phyloP scores from a whole-genome alignment of 2,888 invertebrate species.

The Melieria crassipennis region DNA sequence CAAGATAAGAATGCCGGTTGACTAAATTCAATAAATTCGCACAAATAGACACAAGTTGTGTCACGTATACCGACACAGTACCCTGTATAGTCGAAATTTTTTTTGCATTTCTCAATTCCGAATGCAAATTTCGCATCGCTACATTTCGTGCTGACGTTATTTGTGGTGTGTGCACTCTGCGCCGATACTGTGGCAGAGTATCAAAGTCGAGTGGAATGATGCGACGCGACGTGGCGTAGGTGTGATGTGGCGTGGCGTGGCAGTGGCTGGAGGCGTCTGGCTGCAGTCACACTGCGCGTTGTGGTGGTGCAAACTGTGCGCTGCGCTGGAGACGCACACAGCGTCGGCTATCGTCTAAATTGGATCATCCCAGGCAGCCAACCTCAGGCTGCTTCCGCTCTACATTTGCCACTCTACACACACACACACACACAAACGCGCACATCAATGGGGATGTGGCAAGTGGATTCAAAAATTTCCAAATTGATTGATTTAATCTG shows the following conservation, averaged over 20 bases:
- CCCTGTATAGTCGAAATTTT: not conserved
- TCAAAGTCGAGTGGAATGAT: not conserved
- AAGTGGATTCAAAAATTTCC: too few species aligned
- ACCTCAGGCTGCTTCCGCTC: too few species aligned
- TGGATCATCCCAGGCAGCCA: too few species aligned
- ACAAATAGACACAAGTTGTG: not conserved
- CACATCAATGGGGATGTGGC: too few species aligned
- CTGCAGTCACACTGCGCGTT: too few species aligned
- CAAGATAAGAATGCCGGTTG: too few species aligned
- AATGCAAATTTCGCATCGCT: not conserved
- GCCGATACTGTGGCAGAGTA: not conserved
- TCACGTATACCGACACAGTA: not conserved
- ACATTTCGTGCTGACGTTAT: not conserved
- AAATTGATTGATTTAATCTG: too few species aligned
- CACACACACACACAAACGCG: too few species aligned
- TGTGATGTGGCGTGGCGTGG: not conserved
- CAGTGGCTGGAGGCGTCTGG: not conserved
- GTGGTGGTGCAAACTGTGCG: too few species aligned
- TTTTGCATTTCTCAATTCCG: not conserved
- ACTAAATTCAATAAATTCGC: not conserved
- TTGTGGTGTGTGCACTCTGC: not conserved
- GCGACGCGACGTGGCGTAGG: not conserved
- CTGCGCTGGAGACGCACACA: too few species aligned
- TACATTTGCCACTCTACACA: too few species aligned
- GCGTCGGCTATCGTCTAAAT: too few species aligned